Evolutionary conservation across 2,113 vertebrate species (phyloP).

Genomic region (Herpetotheres cachinnans): DNA sequence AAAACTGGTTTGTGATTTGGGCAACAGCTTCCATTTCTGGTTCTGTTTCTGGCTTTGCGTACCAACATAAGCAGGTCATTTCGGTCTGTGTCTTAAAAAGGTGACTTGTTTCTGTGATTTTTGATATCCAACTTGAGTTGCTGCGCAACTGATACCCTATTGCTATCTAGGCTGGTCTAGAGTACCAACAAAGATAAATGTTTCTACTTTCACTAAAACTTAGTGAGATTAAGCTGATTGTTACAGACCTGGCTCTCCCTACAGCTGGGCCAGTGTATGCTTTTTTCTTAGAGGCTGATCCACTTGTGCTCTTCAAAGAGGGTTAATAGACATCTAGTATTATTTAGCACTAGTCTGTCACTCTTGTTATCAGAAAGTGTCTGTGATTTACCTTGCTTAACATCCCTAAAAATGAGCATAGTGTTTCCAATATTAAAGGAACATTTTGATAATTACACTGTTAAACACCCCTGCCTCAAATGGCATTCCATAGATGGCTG

Average conservation of each 20-base stretch:
- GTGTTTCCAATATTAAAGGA: not conserved
- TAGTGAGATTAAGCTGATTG: not conserved
- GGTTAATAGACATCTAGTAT: not conserved
- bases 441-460: not conserved
- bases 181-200: not conserved
- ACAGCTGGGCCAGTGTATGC: not conserved
- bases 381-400: not conserved
- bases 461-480: not conserved
- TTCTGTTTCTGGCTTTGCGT: not conserved
- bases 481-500: not conserved
- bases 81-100: not conserved
- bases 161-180: not conserved
- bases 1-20: not conserved
- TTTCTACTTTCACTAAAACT: not conserved
- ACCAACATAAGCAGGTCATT: not conserved
- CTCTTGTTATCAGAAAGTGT: not conserved
- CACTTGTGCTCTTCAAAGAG: not conserved
- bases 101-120: not conserved
- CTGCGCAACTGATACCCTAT: not conserved
- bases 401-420: not conserved
- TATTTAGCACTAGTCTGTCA: not conserved
- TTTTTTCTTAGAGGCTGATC: not conserved
- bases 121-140: not conserved
- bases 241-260: not conserved
- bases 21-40: not conserved